phyloP scores from a whole-genome alignment of 2,888 invertebrate species.

The Drosophila setosimentum region DNA sequence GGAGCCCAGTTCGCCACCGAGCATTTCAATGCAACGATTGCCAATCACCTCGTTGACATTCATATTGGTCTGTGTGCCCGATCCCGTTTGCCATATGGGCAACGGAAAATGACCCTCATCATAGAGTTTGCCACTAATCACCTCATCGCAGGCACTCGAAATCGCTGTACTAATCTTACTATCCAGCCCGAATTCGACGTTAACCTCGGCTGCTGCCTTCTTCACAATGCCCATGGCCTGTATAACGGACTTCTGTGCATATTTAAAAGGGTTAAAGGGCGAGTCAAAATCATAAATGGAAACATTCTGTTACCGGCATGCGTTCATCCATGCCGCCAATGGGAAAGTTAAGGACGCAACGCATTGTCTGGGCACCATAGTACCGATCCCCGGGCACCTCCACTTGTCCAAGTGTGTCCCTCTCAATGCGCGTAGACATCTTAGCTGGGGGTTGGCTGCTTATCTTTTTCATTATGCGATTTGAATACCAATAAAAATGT shows the following conservation, averaged over 20 bases:
- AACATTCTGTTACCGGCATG: slow-evolving; percentile 93
- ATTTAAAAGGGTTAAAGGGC: not conserved
- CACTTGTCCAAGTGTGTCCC: slow-evolving; percentile 96
- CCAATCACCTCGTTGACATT: slow-evolving; percentile 97
- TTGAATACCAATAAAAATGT: not conserved
- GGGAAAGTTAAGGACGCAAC: slow-evolving; percentile 97
- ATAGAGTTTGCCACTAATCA: slow-evolving; percentile 95
- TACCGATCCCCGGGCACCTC: slow-evolving; percentile 95
- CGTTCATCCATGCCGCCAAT: slow-evolving; percentile 96
- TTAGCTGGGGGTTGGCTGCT: not conserved
- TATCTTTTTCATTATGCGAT: not conserved
- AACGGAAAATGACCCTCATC: slow-evolving; percentile 97
- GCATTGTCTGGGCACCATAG: slow-evolving; percentile 97
- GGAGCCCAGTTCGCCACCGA: slow-evolving; percentile 95
- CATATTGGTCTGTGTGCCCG: slow-evolving; percentile 99
- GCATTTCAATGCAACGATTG: slow-evolving; percentile 94
- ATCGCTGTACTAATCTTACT: slow-evolving; percentile 94
- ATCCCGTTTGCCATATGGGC: slow-evolving; percentile 99
- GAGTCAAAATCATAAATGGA: slow-evolving; percentile 37
- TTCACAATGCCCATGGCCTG: slow-evolving; percentile 97
- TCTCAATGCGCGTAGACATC: slow-evolving; percentile 86
- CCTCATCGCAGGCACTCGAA: slow-evolving; percentile 94
- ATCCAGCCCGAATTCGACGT: slow-evolving; percentile 95
- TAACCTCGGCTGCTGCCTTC: slow-evolving; percentile 97
- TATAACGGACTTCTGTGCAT: slow-evolving; percentile 91